Base-by-base conservation (phyloP, 2,113 vertebrate genomes). In the Manacus vitellinus region DNA sequence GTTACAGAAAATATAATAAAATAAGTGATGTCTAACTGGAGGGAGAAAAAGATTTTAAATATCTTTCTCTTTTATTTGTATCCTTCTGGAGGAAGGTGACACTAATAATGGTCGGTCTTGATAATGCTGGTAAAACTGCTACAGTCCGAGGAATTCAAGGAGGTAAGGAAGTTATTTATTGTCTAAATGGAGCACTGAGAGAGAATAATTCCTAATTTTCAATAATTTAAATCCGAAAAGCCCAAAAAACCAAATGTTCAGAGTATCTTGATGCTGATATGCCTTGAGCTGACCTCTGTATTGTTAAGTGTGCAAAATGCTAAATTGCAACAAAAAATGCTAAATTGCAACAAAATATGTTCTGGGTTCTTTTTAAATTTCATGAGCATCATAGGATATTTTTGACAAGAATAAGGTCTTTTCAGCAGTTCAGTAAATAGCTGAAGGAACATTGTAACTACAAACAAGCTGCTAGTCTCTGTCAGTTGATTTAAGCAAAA, bases 41-140 rank as follows among this genome's bases (percentile, higher is more conserved):
- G 31, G 14, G 11, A 49, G 84, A 73, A 43, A 77, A 55, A 52
- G 3, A 39, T 63, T 95, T 67, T 41, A 92, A 93, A 43, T 95
- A 19, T 63, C 16, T 89, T 61, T 35, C 46, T 30, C 22, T 47
- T 25, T 65, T 63, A 78, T 92, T 94, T 55, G 61, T 89, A 70
- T 81, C 62, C 86, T 51, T 96, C 96, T 98, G 96, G 96, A 99
- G 99, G 97, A 99, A 99, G 94, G 99, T 99, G 98, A 99, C 99
- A 37, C 97, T 99, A 94, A 98, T 99, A 92, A 99, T 99, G 99
- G 98, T 99, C 82, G 99, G 99, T 86, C 98, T 99, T 94, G 99
- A 99, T 98, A 99, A 99, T 82, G 99, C 99, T 92, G 99, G 99
- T 23, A 99, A 99, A 98, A 99, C 99, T 2, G 98, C 99, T 72